Evolutionary conservation across 2,888 invertebrate species (phyloP).

Genomic region (Tetranychus piercei): DNA sequence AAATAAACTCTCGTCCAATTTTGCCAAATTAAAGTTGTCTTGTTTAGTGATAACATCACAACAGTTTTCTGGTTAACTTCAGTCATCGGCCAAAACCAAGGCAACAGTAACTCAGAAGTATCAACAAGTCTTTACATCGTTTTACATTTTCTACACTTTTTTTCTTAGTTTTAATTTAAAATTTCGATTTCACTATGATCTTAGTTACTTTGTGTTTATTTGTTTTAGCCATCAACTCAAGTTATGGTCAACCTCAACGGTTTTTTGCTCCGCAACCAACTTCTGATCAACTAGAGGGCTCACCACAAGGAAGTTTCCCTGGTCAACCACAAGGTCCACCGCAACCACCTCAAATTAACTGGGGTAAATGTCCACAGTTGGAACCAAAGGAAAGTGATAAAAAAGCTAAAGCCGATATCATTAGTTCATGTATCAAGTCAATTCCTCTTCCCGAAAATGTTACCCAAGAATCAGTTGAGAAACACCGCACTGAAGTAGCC

Average conservation of each 20-base stretch:
- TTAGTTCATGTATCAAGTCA: conserved; percentile 8
- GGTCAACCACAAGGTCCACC: conserved; percentile 8
- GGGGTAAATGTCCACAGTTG: conserved; percentile 18
- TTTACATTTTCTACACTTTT: no score
- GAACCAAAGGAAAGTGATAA: conserved; percentile 3
- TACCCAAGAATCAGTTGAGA: conserved; percentile 22
- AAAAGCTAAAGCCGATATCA: conserved; percentile 11
- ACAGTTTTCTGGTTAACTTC: no score
- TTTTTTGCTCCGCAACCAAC: background rate
- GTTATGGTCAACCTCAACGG: background rate
- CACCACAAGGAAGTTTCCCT: background rate
- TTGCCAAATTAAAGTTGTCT: no score
- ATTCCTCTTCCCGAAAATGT: conserved; percentile 13
- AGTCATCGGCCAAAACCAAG: no score
- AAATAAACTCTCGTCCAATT: no score
- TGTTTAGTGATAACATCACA: no score
- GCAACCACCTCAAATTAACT: conserved; percentile 9
- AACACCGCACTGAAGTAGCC: conserved; percentile 23
- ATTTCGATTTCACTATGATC: background rate
- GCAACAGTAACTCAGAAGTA: no score
- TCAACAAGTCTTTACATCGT: no score
- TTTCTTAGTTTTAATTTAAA: background rate
- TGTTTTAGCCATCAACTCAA: background rate
- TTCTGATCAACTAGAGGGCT: background rate
- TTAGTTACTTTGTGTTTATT: background rate